Evolutionary conservation across 92 coral and sea anemone species (phyloP), one percentile per base, ranked within the genome.

Genomic region (Epizoanthus scotinus): DNA sequence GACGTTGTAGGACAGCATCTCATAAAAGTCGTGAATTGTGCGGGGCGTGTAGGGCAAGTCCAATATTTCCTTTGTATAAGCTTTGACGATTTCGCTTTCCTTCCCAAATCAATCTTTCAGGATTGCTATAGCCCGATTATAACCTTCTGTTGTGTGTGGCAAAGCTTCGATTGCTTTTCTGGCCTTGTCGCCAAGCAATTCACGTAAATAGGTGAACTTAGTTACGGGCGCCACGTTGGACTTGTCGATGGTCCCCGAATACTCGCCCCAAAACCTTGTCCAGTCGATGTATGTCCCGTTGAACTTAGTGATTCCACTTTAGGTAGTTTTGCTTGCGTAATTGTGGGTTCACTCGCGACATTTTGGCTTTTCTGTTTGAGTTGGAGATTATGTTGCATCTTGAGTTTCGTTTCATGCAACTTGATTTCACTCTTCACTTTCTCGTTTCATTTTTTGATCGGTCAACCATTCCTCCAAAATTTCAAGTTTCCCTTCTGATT

Each of bases 71-170:
- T 49, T 60, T 44, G 68, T 34, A 65, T 82, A 83, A 6, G 80
- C 82, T 47, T 86, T 67, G 44, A 83, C 87, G 25, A 87, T 87
- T 38, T 87, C 87, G 0, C 67, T 60, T 81, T 83, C 82, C 55
- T 86, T 83, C 22, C 86, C 85, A 56, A 56, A 85, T 66, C 58
- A 17, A 52, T 79, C 85, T 31, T 57, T 54, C 20, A 85, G 56
- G 60, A 79, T 85, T 42, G 79, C 62, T 68, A 56, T 70, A 24
- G 73, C 89, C 53, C 85, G 31, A 22, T 79, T 68, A 53, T 85
- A 71, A 26, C 86, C 89, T 81, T 85, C 89, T 38, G 89, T 22
- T 12, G 85, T 57, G 63, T 54, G 71, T 25, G 85, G 89, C 26
- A 79, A 70, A 38, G 77, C 89, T 47, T 79, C 85, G 17, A 85